Percentiles rank a stretch among this genome's conserved stretches.
Conservation (phyloP, 64 coral and sea anemone genomes). For the Hydrozoanthus tunicans region DNA sequence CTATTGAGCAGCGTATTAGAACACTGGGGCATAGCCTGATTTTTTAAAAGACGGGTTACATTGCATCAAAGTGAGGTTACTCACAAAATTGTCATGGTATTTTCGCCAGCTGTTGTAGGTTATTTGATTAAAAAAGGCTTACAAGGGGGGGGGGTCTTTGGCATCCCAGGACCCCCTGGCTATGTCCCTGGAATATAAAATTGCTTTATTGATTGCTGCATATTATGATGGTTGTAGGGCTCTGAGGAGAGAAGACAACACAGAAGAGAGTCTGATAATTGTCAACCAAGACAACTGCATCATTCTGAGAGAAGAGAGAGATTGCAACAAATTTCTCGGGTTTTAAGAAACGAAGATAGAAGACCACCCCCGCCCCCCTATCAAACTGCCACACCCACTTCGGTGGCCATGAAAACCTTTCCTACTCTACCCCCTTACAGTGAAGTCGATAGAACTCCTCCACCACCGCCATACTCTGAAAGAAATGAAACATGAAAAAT, state of each 20-base stretch:
- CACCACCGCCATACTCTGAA: slow-evolving; percentile 35
- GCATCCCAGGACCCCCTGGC: no score
- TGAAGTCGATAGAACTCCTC: slow-evolving; percentile 40
- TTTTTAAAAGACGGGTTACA: no score
- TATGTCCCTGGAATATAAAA: no score
- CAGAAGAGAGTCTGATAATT: background rate
- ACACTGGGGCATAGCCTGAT: no score
- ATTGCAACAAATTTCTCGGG: slow-evolving; percentile 27
- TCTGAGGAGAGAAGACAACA: background rate
- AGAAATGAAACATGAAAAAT: background rate
- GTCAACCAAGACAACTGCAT: background rate
- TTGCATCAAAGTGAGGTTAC: no score
- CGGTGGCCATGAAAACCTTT: slow-evolving; percentile 42
- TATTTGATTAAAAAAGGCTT: no score
- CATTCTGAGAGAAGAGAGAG: slow-evolving; percentile 56
- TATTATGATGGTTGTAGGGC: no score
- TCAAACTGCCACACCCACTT: background rate
- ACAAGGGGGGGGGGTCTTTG: no score
- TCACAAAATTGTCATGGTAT: no score
- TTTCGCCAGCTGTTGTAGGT: no score
- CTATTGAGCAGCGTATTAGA: no score
- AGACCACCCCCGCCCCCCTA: slow-evolving; percentile 15
- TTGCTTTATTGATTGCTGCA: no score
- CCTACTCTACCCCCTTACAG: slow-evolving; percentile 40
- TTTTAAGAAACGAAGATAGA: background rate